phyloP scores from a whole-genome alignment of 2,888 invertebrate species.

The Clanis bilineata region DNA sequence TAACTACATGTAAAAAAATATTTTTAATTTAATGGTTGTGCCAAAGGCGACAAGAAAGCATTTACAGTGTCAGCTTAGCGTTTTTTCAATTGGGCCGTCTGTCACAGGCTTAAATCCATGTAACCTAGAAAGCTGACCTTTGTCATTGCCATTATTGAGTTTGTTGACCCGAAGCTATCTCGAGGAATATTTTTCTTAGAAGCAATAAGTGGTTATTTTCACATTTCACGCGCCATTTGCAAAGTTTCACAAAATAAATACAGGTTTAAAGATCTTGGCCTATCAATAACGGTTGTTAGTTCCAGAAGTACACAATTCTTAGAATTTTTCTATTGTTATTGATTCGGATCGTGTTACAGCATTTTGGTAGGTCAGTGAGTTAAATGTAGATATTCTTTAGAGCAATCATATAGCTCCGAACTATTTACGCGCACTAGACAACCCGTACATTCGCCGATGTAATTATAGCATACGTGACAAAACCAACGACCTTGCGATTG shows the following conservation, averaged over 20 bases:
- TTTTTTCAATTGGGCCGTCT: neutral
- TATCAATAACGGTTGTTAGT: neutral
- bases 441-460: neutral
- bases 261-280: neutral
- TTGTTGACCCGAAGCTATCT: slow-evolving; percentile 1
- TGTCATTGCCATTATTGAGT: slow-evolving; percentile 8
- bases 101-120: slow-evolving; percentile 1
- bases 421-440: neutral
- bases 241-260: neutral
- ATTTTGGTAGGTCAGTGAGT: neutral
- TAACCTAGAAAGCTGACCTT: slow-evolving; percentile 10
- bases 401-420: neutral
- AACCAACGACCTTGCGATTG: slow-evolving; percentile 12
- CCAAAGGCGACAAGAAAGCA: slow-evolving; percentile 9
- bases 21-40: neutral
- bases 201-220: neutral
- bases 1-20: neutral
- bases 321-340: too few species aligned
- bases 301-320: neutral
- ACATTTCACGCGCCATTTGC: neutral
- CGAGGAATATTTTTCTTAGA: neutral
- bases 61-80: slow-evolving; percentile 3
- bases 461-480: slow-evolving; percentile 8
- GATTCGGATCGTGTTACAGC: too few species aligned
- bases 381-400: neutral